Percentiles rank a stretch among this genome's conserved stretches.
Conservation (phyloP, 64 coral and sea anemone genomes). For the Anthopleura sola region DNA sequence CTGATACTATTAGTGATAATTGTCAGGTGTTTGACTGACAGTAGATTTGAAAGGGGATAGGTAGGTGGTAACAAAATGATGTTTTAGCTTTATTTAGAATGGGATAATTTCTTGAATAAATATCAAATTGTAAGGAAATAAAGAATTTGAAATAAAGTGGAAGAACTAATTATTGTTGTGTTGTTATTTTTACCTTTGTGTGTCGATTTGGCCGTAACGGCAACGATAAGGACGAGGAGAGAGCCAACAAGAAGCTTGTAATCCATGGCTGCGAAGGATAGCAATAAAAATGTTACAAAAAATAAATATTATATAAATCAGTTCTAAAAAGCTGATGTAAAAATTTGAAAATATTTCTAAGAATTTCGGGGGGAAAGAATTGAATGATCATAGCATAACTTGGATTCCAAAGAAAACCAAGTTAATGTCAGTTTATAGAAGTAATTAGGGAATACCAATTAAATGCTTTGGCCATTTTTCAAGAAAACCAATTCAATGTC, state of each 20-base stretch:
- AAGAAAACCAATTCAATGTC: not conserved
- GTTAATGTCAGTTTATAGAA: not conserved
- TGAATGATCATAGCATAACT: not conserved
- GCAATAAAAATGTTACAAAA: constrained; percentile 11
- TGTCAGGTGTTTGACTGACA: not conserved
- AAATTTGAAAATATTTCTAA: not conserved
- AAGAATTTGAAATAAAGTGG: not conserved
- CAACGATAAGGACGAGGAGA: constrained; percentile 69
- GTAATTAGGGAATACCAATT: not conserved
- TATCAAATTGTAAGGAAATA: not conserved
- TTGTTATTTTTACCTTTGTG: constrained; percentile 64
- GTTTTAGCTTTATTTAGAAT: not conserved
- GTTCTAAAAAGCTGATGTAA: not conserved
- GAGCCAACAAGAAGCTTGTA: constrained; percentile 76
- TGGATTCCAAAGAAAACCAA: not conserved
- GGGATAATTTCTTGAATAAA: not conserved
- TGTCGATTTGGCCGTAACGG: constrained; percentile 67
- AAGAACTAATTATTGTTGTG: not conserved
- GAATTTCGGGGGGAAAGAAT: not conserved
- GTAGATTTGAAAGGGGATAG: not conserved
- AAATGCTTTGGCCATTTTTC: not conserved
- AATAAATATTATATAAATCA: not conserved
- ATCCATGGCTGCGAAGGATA: constrained; percentile 64
- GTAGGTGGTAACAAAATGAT: not conserved
- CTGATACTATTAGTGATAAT: not conserved